Evolutionary conservation across 2,113 vertebrate genomes (phyloP).

Genomic region (Phalacrocorax brasilianus): DNA sequence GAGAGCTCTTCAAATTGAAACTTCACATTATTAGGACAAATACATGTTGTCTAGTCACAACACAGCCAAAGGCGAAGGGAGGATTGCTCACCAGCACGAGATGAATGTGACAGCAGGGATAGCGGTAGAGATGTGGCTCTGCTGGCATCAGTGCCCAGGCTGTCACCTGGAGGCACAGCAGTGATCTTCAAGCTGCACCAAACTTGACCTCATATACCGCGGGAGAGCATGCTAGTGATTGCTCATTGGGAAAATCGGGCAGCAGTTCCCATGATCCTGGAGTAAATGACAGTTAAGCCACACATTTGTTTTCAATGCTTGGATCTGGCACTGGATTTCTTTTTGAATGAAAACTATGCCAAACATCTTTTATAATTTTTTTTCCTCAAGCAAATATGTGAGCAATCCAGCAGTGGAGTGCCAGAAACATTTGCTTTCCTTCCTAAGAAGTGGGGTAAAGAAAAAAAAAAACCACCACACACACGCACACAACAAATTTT

Average conservation of each 20-base stretch:
- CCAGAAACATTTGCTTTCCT: slow-evolving; percentile 55
- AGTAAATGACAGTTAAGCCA: slow-evolving; percentile 65
- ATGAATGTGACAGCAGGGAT: not conserved
- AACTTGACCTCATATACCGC: not conserved
- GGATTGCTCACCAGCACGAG: not conserved
- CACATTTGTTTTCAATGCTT: slow-evolving; percentile 62
- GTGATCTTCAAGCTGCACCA: not conserved
- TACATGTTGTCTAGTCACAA: not conserved
- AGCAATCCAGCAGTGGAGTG: slow-evolving; percentile 41
- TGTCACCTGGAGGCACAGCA: not conserved
- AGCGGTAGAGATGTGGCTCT: not conserved
- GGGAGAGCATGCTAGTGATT: not conserved
- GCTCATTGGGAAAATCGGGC: slow-evolving; percentile 42
- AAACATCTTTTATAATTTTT: slow-evolving; percentile 65
- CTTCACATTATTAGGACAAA: slow-evolving; percentile 8
- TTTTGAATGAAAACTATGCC: slow-evolving; percentile 69
- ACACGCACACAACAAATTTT: not conserved
- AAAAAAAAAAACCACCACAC: not conserved
- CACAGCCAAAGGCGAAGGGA: not conserved
- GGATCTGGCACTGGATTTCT: slow-evolving; percentile 60
- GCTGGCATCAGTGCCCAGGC: not conserved
- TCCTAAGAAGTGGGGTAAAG: slow-evolving; percentile 20
- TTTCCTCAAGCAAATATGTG: slow-evolving; percentile 49
- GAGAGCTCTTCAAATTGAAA: not conserved
- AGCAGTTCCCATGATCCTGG: slow-evolving; percentile 67